Base-by-base conservation (phyloP, 2,888 invertebrate species). In the Encarsia formosa region DNA sequence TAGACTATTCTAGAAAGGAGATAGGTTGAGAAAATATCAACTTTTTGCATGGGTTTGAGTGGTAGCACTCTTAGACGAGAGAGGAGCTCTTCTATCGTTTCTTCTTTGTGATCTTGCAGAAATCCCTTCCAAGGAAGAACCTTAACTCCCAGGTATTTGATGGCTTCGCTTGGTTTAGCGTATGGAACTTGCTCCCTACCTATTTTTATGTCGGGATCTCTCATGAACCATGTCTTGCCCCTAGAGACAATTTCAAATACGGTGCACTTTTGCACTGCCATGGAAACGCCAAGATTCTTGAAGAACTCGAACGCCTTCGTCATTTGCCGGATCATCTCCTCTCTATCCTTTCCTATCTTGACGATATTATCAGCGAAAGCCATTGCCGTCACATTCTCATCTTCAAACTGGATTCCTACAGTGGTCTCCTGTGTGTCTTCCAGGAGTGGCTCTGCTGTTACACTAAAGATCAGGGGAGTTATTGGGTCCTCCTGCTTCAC, bases 401-500 rank as follows among this genome's bases (percentile, higher is more conserved):
- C n/a, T n/a, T 34, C 34, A 5, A 38, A 6, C 3, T 16, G 2
- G 4, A 38, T 15, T 4, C 38, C 38, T n/a, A 20, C 20, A 2
- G 20, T 19, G 2, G n/a, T 40, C 3, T 6, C 41, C 1, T 26
- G 34, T 2, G 34, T 8, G 11, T 34, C 16, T 6, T 45, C 46
- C 8, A 47, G 4, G 1, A 31, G 11, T 9, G 40, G 48, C 15
- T 48, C 41, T 6, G 41, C 26, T 2, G 18, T 24, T 11, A 56
- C 4, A 5, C 56, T 51, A 16, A 59, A 61, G 0, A 56, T 2
- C 2, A 60, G 38, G 0, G 59, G 59, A 0, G 59, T 57, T 1
- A 60, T 23, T 0, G 74, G 76, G 73, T 78, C 77, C 68, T 77
- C 67, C 74, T 75, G 74, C 73, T 74, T 75, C 69, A 78, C 68